A percentile compares a stretch with the other conserved stretches of the same genome.
Evolutionary conservation across 1,140 invertebrate species (phyloP).

Genomic region (Drosophila rhopaloa): DNA sequence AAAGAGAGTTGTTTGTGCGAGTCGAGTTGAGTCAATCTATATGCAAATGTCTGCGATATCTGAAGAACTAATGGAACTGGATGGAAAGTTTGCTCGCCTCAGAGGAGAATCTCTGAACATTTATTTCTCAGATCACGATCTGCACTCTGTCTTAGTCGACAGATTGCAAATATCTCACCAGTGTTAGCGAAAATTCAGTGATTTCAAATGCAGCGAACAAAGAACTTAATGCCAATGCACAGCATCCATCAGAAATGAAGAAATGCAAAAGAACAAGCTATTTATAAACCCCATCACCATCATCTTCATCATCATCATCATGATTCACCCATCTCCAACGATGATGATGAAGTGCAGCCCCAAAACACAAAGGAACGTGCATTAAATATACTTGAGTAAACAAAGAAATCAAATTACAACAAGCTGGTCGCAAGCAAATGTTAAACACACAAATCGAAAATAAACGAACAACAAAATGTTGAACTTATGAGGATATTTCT

Average conservation of each 20-base stretch:
- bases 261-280: conserved; percentile 64
- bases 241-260: conserved; percentile 52
- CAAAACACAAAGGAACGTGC: conserved; percentile 18
- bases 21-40: conserved; percentile 50
- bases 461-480: conserved; percentile 63
- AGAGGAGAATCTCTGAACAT: conserved; percentile 5
- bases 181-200: background rate
- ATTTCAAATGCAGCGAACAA: conserved; percentile 58
- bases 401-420: conserved; percentile 55
- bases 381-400: conserved; percentile 58
- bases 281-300: conserved; percentile 58
- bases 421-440: conserved; percentile 56
- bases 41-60: conserved; percentile 55
- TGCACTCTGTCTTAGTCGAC: conserved; percentile 31
- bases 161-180: conserved; percentile 27
- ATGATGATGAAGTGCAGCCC: conserved; percentile 33
- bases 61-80: conserved; percentile 4
- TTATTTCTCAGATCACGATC: conserved; percentile 16
- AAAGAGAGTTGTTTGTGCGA: conserved; percentile 17
- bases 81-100: background rate
- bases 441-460: conserved; percentile 75
- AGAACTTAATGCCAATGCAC: conserved; percentile 49
- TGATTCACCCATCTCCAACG: conserved; percentile 42
- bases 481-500: conserved; percentile 14
- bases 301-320: conserved; percentile 15